These are phyloP conservation scores for Hypomesus transpacificus DNA, from an alignment of 2,113 vertebrate species.

Conservation along the genomic window DNA sequence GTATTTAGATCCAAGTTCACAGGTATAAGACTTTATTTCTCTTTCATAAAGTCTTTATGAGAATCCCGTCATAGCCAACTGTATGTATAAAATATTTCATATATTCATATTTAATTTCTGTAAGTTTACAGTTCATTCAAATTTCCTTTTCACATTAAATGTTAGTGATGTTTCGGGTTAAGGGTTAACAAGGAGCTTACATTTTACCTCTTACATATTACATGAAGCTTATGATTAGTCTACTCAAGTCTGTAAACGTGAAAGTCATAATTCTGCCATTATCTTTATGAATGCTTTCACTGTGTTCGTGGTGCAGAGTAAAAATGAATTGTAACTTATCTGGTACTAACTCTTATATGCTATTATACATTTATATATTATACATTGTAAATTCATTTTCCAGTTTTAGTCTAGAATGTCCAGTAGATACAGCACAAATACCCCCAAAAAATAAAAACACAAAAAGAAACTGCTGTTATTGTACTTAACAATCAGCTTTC, in stretches of 20 bases:
- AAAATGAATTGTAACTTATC: background rate
- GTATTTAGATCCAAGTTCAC: background rate
- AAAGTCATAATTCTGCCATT: background rate
- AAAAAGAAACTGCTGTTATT: background rate
- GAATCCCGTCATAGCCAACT: constrained; percentile 24
- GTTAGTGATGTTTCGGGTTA: constrained; percentile 25
- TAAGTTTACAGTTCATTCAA: constrained; percentile 32
- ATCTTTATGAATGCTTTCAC: background rate
- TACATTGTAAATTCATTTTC: background rate
- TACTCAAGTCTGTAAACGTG: background rate
- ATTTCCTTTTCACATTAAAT: constrained; percentile 31
- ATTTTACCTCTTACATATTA: constrained; percentile 36
- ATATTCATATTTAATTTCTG: constrained; percentile 41
- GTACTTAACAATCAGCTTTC: background rate
- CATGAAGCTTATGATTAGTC: constrained; percentile 21
- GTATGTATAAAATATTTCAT: background rate
- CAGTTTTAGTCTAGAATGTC: background rate
- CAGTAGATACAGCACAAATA: too few species aligned
- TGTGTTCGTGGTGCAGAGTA: background rate
- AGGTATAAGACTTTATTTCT: background rate
- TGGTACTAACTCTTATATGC: background rate
- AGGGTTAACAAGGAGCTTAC: constrained; percentile 37
- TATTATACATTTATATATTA: too few species aligned
- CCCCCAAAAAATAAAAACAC: too few species aligned
- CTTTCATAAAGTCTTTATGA: constrained; percentile 22